Conservation (phyloP, 2,888 invertebrate genomes). For the Ceriagrion tenellum region DNA sequence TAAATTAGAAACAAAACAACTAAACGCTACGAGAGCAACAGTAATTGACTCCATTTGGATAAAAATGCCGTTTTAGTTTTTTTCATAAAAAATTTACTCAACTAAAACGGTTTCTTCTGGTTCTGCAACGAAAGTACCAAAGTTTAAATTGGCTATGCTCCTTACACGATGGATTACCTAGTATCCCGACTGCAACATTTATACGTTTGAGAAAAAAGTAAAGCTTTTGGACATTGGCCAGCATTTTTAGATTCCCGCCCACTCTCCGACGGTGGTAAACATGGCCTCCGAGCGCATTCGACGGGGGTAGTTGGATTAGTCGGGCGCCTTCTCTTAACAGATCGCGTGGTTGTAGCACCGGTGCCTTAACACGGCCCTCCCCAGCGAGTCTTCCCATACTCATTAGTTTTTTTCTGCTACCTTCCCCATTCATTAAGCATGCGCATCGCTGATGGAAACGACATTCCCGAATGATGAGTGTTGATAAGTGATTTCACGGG, state of each 20-base stretch:
- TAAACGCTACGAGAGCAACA: too few species aligned
- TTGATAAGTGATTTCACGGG: conserved; percentile 63
- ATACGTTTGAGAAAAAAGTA: too few species aligned
- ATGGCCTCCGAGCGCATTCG: background rate
- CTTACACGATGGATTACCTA: too few species aligned
- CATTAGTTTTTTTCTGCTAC: background rate
- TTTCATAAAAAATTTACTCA: too few species aligned
- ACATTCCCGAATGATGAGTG: conserved; percentile 64
- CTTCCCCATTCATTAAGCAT: conserved; percentile 51
- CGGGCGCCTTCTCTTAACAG: background rate
- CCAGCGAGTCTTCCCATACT: background rate
- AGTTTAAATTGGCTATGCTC: too few species aligned
- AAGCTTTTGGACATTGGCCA: too few species aligned
- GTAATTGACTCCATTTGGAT: too few species aligned
- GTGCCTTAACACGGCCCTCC: background rate
- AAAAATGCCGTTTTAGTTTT: too few species aligned
- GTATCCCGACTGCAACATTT: too few species aligned
- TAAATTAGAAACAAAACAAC: too few species aligned
- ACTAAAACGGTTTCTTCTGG: too few species aligned
- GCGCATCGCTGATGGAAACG: conserved; percentile 63
- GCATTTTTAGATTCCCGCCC: background rate
- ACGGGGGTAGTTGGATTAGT: background rate
- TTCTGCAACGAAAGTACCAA: too few species aligned
- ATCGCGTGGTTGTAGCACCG: background rate
- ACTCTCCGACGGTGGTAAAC: background rate